phyloP scores from a whole-genome alignment of 1,140 invertebrate species.

The Pararge aegeria region DNA sequence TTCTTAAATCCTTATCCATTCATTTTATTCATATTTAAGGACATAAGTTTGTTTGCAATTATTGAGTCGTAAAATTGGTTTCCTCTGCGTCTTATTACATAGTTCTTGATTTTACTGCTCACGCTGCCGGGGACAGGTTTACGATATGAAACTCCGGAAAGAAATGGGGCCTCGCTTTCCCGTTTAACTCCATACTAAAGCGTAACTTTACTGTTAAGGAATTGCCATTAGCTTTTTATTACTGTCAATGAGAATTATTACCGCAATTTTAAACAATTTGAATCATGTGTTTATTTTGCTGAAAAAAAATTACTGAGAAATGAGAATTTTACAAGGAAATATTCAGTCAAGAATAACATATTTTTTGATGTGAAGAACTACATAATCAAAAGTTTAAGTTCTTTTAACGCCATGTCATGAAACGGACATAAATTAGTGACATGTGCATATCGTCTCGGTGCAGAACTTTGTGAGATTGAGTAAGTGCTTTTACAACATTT shows the following conservation, averaged over 20 bases:
- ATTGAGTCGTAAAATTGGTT: slow-evolving; percentile 40
- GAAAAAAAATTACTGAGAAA: too few species aligned
- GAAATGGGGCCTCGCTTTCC: slow-evolving; percentile 20
- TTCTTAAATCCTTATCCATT: too few species aligned
- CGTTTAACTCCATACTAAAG: slow-evolving; percentile 13
- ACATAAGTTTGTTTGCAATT: slow-evolving; percentile 25
- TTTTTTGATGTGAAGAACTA: too few species aligned
- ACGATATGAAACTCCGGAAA: slow-evolving; percentile 33
- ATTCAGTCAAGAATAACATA: too few species aligned
- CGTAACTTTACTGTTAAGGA: slow-evolving; percentile 3
- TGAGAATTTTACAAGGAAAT: too few species aligned
- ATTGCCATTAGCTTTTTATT: slow-evolving; percentile 7
- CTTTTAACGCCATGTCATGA: too few species aligned
- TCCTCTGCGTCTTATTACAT: slow-evolving; percentile 37
- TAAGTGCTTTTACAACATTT: too few species aligned
- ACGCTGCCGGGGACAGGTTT: slow-evolving; percentile 35
- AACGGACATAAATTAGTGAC: too few species aligned
- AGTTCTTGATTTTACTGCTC: slow-evolving; percentile 41
- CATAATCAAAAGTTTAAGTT: too few species aligned
- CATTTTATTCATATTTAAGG: slow-evolving; percentile 17
- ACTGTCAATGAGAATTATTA: slow-evolving; percentile 8
- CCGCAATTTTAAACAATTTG: not conserved
- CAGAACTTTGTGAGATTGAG: too few species aligned
- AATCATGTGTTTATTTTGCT: not conserved
- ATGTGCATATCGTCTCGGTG: too few species aligned